Evolutionary conservation across 2,113 vertebrate species (phyloP).

Genomic region (Bubo scandiacus): DNA sequence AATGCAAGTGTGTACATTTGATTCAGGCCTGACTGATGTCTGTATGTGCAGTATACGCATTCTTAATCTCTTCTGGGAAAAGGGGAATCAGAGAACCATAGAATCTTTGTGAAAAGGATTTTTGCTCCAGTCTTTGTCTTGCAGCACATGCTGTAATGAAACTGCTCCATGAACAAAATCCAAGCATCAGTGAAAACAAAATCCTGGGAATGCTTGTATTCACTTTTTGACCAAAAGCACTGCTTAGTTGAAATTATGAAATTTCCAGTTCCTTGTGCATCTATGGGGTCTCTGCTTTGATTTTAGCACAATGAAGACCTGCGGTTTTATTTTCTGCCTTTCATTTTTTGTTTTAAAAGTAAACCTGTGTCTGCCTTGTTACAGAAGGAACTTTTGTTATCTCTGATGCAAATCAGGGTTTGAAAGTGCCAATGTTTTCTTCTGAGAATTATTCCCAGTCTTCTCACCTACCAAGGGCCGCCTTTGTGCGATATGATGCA

Average conservation of each 20-base stretch:
- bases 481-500: background rate
- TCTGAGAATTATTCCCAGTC: background rate
- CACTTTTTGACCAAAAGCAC: background rate
- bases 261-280: background rate
- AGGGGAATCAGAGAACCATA: background rate
- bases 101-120: background rate
- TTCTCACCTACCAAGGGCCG: background rate
- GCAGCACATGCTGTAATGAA: background rate
- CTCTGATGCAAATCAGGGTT: background rate
- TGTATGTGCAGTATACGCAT: background rate
- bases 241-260: background rate
- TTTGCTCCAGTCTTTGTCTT: background rate
- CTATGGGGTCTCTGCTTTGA: background rate
- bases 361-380: background rate
- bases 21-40: background rate
- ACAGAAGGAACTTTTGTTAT: background rate
- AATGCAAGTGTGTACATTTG: background rate
- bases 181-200: background rate
- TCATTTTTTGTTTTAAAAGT: background rate
- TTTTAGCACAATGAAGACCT: background rate
- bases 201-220: background rate
- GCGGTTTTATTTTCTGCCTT: background rate
- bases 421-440: background rate
- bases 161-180: background rate
- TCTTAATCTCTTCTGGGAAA: background rate